Conservation (phyloP, 2,797 vertebrate species). For the Scleropages formosus region DNA sequence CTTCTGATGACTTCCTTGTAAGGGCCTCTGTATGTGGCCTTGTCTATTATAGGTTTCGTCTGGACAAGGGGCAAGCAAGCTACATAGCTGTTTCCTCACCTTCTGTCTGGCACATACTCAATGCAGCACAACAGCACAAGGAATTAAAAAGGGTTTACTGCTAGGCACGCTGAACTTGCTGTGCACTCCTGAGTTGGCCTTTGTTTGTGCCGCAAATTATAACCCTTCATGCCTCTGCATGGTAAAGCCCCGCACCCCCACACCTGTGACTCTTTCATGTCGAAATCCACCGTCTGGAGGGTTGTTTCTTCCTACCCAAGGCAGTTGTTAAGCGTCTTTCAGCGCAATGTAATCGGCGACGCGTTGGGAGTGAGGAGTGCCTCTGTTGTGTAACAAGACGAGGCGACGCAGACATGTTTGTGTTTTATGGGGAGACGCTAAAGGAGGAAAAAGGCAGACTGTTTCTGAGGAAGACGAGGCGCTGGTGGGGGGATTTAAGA, state of each 20-base stretch:
- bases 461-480: conserved; percentile 71
- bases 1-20: conserved; percentile 47
- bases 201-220: conserved; percentile 37
- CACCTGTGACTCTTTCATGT: conserved; percentile 29
- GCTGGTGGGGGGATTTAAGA: conserved; percentile 57
- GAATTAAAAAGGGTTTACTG: conserved; percentile 55
- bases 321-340: conserved; percentile 35
- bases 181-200: conserved; percentile 16
- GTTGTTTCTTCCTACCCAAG: conserved; percentile 22
- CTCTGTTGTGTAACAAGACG: conserved; percentile 36
- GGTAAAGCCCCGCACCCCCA: not conserved
- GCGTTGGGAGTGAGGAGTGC: conserved; percentile 29
- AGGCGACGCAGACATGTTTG: conserved; percentile 7
- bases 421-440: conserved; percentile 12
- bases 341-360: conserved; percentile 30
- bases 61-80: not conserved
- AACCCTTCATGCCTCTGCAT: conserved; percentile 38
- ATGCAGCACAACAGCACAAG: not conserved
- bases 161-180: conserved; percentile 41
- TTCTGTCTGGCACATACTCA: not conserved
- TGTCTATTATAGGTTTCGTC: conserved; percentile 60
- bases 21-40: conserved; percentile 54
- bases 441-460: not conserved
- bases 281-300: conserved; percentile 19
- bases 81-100: conserved; percentile 25